Evolutionary conservation across 1,140 invertebrate species (phyloP).

Genomic region (Drosophila ambigua): DNA sequence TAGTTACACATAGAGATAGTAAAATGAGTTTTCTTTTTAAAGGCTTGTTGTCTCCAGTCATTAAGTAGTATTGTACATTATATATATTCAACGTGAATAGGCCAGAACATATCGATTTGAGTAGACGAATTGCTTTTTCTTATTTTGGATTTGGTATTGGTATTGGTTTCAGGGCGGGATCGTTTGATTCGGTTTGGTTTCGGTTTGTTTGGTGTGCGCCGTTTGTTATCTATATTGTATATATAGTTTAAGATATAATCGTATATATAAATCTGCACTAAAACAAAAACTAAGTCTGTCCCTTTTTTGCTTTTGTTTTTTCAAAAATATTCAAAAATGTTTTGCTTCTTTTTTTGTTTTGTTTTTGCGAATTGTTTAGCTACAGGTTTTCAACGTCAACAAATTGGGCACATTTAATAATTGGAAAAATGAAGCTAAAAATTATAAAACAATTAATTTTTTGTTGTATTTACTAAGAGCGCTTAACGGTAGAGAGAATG

Average conservation of each 20-base stretch:
- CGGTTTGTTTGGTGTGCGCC: slow-evolving; percentile 53
- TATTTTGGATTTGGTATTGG: slow-evolving; percentile 23
- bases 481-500: slow-evolving; percentile 34
- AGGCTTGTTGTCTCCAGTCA: slow-evolving; percentile 78
- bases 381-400: slow-evolving; percentile 76
- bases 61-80: slow-evolving; percentile 58
- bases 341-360: slow-evolving; percentile 19
- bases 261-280: slow-evolving; percentile 47
- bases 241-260: slow-evolving; percentile 36
- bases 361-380: slow-evolving; percentile 68
- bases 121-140: slow-evolving; percentile 50
- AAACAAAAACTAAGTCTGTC: slow-evolving; percentile 54
- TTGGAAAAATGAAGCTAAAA: slow-evolving; percentile 35
- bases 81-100: slow-evolving; percentile 61
- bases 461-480: slow-evolving; percentile 76
- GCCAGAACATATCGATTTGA: slow-evolving; percentile 67
- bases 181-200: slow-evolving; percentile 23
- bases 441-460: slow-evolving; percentile 73
- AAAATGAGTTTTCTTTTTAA: slow-evolving; percentile 50
- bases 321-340: slow-evolving; percentile 80
- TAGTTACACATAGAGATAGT: slow-evolving; percentile 42
- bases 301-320: slow-evolving; percentile 32
- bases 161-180: slow-evolving; percentile 21
- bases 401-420: slow-evolving; percentile 74
- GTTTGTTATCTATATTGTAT: slow-evolving; percentile 38